Conservation (phyloP, 2,113 vertebrate species). For the Hypocryptadius cinnamomeus region DNA sequence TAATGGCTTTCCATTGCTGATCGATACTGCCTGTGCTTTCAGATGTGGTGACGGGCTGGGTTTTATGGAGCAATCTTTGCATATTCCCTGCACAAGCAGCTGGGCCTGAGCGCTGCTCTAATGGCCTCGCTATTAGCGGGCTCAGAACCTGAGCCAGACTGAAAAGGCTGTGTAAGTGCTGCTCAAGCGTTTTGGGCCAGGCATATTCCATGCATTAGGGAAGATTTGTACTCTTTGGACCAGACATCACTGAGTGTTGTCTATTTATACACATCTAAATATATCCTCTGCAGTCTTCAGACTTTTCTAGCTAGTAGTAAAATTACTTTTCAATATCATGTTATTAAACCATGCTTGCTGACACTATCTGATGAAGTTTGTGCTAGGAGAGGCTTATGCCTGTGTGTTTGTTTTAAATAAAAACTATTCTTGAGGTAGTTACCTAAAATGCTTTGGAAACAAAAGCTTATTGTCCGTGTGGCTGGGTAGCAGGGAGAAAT, state of each 20-base stretch:
- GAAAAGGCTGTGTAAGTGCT: constrained; percentile 34
- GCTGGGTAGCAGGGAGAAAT: not conserved
- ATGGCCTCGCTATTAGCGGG: constrained; percentile 27
- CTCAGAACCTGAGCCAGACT: not conserved
- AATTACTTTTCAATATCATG: constrained; percentile 3
- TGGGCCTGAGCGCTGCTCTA: not conserved
- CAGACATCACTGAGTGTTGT: constrained; percentile 39
- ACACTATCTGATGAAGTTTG: not conserved
- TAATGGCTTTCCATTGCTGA: constrained; percentile 23
- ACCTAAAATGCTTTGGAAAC: not conserved
- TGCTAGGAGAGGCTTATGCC: not conserved
- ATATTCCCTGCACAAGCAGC: constrained; percentile 31
- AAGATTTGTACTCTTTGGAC: constrained; percentile 33
- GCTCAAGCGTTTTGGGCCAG: not conserved
- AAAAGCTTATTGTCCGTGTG: not conserved
- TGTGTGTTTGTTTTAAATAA: not conserved
- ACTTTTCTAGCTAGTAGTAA: constrained; percentile 40
- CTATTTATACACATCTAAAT: constrained; percentile 55
- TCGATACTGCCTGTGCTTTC: constrained; percentile 24
- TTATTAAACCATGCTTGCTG: constrained; percentile 5
- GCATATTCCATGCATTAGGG: constrained; percentile 13
- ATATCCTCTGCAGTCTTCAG: constrained; percentile 41
- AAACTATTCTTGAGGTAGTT: not conserved
- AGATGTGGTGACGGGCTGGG: not conserved
- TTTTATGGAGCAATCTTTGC: constrained; percentile 31